phyloP scores from a whole-genome alignment of 2,113 vertebrate genomes.

The Coptodon rendalli region DNA sequence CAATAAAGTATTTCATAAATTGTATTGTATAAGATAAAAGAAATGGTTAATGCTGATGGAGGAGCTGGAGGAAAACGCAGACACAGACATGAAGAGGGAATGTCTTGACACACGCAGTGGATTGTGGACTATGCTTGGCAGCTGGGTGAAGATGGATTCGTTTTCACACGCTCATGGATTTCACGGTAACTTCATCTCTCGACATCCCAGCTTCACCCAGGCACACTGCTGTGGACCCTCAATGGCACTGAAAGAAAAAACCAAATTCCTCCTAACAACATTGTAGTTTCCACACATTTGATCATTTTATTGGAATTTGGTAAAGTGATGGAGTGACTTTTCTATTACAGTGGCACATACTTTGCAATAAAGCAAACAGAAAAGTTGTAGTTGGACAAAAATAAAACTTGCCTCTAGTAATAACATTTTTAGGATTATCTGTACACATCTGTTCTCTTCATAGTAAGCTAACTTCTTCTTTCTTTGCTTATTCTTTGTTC shows the following conservation, averaged over 20 bases:
- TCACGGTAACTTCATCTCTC: constrained; percentile 53
- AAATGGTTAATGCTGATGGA: background rate
- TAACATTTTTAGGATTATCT: background rate
- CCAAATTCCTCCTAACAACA: background rate
- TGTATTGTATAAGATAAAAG: background rate
- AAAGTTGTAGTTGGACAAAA: background rate
- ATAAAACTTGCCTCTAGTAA: background rate
- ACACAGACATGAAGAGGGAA: constrained; percentile 26
- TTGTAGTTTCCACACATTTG: background rate
- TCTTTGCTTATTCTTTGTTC: background rate
- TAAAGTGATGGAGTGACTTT: background rate
- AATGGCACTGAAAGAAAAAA: background rate
- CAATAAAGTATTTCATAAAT: background rate
- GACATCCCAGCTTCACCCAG: background rate
- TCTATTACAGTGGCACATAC: background rate
- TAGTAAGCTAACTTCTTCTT: constrained; percentile 13
- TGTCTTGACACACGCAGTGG: constrained; percentile 28
- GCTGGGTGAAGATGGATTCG: constrained; percentile 51
- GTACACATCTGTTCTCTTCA: constrained; percentile 47
- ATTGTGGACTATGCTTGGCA: constrained; percentile 38
- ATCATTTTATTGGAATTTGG: background rate
- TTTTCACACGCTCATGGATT: constrained; percentile 67
- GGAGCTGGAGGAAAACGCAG: background rate
- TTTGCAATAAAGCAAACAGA: background rate
- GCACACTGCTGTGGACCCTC: background rate